These are phyloP conservation scores for Penaeus indicus DNA, from an alignment of 1,140 invertebrate species.

Conservation along the genomic window DNA sequence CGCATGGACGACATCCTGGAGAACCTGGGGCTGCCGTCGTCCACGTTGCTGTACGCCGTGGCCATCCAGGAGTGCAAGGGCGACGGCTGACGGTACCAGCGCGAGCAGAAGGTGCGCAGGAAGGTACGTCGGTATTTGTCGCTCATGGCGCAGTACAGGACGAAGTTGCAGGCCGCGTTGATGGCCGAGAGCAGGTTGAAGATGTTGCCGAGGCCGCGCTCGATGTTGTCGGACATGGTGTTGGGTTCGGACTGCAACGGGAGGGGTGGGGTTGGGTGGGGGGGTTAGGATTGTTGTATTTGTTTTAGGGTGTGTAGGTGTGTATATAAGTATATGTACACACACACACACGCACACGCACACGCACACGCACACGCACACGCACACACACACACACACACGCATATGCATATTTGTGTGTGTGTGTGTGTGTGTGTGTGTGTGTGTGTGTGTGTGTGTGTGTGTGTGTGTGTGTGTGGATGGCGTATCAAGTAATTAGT, in stretches of 20 bases:
- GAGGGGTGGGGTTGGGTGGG: neutral
- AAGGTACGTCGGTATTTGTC: conserved; percentile 83
- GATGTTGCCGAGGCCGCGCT: conserved; percentile 78
- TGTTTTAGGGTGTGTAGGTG: neutral
- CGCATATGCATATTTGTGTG: neutral
- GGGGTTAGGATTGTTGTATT: neutral
- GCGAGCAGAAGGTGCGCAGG: conserved; percentile 75
- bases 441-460: too few relatives aligned
- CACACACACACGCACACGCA: neutral
- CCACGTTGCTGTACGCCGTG: conserved; percentile 62
- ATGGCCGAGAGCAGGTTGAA: conserved; percentile 81
- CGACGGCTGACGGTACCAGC: conserved; percentile 67
- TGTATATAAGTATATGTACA: neutral
- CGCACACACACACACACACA: conserved; percentile 33
- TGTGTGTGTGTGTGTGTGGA: too few relatives aligned
- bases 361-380: conserved; percentile 53
- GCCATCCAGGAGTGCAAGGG: conserved; percentile 63
- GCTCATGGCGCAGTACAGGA: conserved; percentile 83
- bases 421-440: too few relatives aligned
- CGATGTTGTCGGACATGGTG: conserved; percentile 71
- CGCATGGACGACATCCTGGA: conserved; percentile 52
- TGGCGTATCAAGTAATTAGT: too few relatives aligned
- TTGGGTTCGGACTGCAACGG: conserved; percentile 67
- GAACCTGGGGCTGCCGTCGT: conserved; percentile 58
- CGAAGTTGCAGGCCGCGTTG: conserved; percentile 82